A percentile compares a stretch with the other conserved stretches of the same genome.
Evolutionary conservation across 2,113 vertebrate species (phyloP).

Genomic region (Anhinga rufa): DNA sequence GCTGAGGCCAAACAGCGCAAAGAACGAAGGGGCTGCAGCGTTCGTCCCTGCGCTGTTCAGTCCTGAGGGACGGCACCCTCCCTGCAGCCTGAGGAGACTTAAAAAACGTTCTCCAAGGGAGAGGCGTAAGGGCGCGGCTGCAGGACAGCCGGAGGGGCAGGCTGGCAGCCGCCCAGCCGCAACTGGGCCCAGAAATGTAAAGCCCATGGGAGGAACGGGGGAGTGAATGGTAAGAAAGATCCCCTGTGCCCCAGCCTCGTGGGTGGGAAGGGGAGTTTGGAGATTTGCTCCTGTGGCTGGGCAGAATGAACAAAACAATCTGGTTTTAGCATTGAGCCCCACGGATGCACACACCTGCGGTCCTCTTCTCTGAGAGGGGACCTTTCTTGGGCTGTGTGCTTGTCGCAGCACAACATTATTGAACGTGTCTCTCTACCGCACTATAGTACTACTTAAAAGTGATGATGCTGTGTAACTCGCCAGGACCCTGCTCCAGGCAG

Average conservation of each 20-base stretch:
- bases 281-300: neutral
- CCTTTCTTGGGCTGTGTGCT: neutral
- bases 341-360: neutral
- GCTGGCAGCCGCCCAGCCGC: neutral
- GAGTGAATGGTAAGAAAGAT: neutral
- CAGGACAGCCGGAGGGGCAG: neutral
- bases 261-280: neutral
- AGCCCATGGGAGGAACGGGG: neutral
- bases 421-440: rapidly evolving
- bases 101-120: too few species aligned
- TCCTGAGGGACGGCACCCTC: neutral
- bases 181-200: neutral
- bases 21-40: too few species aligned
- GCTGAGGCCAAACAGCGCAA: neutral
- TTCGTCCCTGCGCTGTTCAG: neutral
- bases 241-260: neutral
- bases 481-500: neutral
- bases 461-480: rapidly evolving
- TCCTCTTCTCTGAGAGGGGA: neutral
- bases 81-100: neutral
- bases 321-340: neutral
- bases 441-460: neutral
- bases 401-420: rapidly evolving
- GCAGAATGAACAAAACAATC: neutral
- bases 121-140: neutral